Conservation (phyloP, 2,888 invertebrate genomes). For the Sceliomorpha sp. region DNA sequence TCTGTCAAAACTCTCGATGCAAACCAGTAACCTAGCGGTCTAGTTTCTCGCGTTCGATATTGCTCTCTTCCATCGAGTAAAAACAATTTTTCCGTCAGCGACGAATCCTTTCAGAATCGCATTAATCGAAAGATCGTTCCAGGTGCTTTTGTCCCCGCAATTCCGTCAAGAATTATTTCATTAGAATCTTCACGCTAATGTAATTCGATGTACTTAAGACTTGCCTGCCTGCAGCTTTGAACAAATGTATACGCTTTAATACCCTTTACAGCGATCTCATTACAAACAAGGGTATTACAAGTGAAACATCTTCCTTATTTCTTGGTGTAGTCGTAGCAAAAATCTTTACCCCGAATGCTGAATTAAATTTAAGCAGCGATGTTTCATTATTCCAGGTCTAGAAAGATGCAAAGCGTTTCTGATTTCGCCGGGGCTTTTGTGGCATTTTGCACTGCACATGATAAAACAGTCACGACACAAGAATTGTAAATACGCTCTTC, state of each 20-base stretch:
- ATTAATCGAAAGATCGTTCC: too few species aligned
- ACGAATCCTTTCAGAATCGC: too few species aligned
- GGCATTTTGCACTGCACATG: conserved; percentile 17
- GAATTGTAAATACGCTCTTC: conserved; percentile 19
- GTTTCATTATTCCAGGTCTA: conserved; percentile 5
- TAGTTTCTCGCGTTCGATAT: conserved; percentile 2
- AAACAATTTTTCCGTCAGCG: too few species aligned
- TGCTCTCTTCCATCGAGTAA: too few species aligned
- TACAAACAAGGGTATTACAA: too few species aligned
- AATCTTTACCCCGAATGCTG: background rate
- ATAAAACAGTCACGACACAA: conserved; percentile 16
- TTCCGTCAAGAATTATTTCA: too few species aligned
- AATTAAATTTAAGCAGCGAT: conserved; percentile 5
- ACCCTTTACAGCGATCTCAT: too few species aligned
- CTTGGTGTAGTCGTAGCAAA: background rate
- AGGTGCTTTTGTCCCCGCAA: too few species aligned
- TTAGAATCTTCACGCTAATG: too few species aligned
- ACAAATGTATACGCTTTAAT: too few species aligned
- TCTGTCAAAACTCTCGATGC: conserved; percentile 38
- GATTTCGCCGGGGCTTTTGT: conserved; percentile 11
- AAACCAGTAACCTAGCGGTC: conserved; percentile 20
- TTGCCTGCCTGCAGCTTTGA: too few species aligned
- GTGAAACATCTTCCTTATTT: background rate
- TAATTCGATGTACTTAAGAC: too few species aligned
- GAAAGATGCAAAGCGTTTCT: conserved; percentile 12